These are phyloP conservation scores for Trematomus bernacchii DNA, from an alignment of 2,797 vertebrate species.

Conservation along the genomic window DNA sequence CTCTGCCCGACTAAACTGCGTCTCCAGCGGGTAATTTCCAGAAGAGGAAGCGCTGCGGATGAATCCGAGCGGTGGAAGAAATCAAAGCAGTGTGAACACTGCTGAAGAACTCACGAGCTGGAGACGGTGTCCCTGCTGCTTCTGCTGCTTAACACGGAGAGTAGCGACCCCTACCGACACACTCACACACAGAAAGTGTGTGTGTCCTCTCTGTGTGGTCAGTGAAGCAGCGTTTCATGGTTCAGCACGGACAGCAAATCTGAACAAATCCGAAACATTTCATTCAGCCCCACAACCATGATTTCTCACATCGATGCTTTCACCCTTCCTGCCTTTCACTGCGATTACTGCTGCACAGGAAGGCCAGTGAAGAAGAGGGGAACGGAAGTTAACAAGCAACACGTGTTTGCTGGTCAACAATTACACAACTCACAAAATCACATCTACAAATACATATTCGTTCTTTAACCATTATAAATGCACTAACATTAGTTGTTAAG, in stretches of 20 bases:
- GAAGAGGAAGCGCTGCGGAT: slow-evolving; percentile 45
- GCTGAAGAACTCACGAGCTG: slow-evolving; percentile 38
- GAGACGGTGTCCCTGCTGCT: slow-evolving; percentile 31
- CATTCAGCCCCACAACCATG: slow-evolving; percentile 22
- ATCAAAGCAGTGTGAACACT: slow-evolving; percentile 39
- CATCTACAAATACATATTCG: neutral
- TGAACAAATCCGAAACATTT: slow-evolving; percentile 16
- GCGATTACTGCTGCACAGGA: neutral
- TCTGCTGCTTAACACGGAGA: slow-evolving; percentile 31
- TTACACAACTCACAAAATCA: neutral
- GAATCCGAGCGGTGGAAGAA: slow-evolving; percentile 45
- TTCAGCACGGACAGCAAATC: slow-evolving; percentile 17
- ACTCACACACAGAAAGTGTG: neutral
- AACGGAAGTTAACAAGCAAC: neutral
- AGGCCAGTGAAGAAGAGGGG: too few species aligned
- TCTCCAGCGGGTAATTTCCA: slow-evolving; percentile 52
- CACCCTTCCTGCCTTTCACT: neutral
- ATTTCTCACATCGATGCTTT: neutral
- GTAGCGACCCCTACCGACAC: slow-evolving; percentile 67
- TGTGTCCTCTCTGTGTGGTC: neutral
- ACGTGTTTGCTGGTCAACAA: neutral
- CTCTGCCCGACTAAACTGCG: slow-evolving; percentile 36
- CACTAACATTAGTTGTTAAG: too few species aligned
- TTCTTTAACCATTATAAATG: neutral
- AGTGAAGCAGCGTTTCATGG: slow-evolving; percentile 1